phyloP scores from a whole-genome alignment of 2,797 vertebrate genomes.

The Myotis myotis region DNA sequence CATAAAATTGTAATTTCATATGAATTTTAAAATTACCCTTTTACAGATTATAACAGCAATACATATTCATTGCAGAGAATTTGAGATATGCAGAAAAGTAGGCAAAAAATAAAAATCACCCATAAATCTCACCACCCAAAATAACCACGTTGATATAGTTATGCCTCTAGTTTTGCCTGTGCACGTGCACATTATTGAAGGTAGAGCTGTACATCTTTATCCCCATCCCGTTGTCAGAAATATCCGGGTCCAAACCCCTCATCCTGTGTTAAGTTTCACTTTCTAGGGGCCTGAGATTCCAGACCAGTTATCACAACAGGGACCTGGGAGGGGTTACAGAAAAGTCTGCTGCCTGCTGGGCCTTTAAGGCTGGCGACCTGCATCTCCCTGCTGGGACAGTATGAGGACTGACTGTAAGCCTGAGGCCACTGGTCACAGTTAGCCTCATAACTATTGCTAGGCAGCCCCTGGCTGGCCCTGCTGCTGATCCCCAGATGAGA shows the following conservation, averaged over 20 bases:
- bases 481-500: background rate
- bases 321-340: background rate
- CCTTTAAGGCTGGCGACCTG: background rate
- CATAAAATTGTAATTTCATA: constrained; percentile 65
- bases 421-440: background rate
- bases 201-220: background rate
- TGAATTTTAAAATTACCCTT: constrained; percentile 77
- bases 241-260: background rate
- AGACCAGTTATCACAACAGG: background rate
- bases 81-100: constrained; percentile 61
- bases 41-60: constrained; percentile 67
- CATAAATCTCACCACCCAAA: constrained; percentile 48
- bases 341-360: background rate
- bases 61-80: constrained; percentile 70
- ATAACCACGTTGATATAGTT: constrained; percentile 39
- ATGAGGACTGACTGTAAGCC: background rate
- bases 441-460: constrained; percentile 51
- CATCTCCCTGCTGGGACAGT: background rate
- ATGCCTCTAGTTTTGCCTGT: background rate
- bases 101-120: constrained; percentile 59
- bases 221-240: background rate
- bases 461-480: background rate
- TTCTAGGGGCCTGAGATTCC: background rate
- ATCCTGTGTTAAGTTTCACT: background rate
- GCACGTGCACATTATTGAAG: background rate